Conservation (phyloP, 2,113 vertebrate species). For the Caretta caretta region DNA sequence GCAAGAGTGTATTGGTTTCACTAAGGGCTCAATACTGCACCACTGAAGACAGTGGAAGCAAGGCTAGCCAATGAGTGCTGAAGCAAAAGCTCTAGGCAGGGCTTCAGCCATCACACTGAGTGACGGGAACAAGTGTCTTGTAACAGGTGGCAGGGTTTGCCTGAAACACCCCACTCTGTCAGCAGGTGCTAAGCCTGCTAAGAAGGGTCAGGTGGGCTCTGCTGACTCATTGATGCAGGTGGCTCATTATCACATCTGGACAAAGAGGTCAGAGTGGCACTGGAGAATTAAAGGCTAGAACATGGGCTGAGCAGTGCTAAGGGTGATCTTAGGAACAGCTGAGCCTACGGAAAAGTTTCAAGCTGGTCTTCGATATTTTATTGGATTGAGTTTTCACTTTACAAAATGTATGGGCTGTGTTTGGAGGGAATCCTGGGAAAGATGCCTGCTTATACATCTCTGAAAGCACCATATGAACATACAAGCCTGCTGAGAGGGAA, state of each 20-base stretch:
- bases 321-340: background rate
- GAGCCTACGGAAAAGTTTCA: rapidly evolving
- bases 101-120: background rate
- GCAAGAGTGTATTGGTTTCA: background rate
- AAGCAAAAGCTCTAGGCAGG: rapidly evolving
- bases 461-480: background rate
- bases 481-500: background rate
- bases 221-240: background rate
- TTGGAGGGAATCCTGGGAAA: background rate
- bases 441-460: background rate
- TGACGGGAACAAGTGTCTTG: background rate
- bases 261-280: background rate
- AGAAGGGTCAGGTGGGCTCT: background rate
- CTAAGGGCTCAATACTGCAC: background rate
- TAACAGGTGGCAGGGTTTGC: background rate
- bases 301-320: background rate
- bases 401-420: rapidly evolving
- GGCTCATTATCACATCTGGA: background rate
- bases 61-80: rapidly evolving
- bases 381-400: background rate
- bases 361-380: background rate
- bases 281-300: background rate
- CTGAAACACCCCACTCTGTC: background rate
- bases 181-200: rapidly evolving
- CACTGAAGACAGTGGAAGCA: rapidly evolving